Percentiles rank a stretch among this genome's conserved stretches.
phyloP scores from a whole-genome alignment of 2,113 vertebrate species.

The Camelus dromedarius region DNA sequence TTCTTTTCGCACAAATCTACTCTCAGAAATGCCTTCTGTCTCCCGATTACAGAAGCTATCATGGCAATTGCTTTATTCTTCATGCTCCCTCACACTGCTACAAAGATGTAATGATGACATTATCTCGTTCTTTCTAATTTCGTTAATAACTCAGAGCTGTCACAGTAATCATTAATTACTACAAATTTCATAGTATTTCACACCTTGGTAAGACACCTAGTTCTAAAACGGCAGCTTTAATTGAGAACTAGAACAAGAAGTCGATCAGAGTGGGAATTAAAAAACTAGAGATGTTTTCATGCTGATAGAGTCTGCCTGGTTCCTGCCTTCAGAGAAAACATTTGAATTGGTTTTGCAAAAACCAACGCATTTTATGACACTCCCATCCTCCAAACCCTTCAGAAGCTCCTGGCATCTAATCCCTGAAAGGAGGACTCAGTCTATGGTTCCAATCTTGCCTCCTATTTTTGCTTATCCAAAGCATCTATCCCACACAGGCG shows the following conservation, averaged over 20 bases:
- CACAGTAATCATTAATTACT: constrained; percentile 70
- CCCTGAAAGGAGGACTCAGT: background rate
- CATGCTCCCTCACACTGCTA: constrained; percentile 14
- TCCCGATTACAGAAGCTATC: constrained; percentile 32
- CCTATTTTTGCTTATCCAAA: background rate
- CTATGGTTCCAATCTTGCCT: background rate
- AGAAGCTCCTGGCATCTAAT: background rate
- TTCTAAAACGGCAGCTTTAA: constrained; percentile 38
- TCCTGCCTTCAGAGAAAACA: background rate
- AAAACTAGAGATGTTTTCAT: background rate
- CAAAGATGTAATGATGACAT: constrained; percentile 68
- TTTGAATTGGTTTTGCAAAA: background rate
- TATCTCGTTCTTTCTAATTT: constrained; percentile 56
- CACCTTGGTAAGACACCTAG: constrained; percentile 29
- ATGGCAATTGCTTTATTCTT: constrained; percentile 25
- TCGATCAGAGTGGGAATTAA: background rate
- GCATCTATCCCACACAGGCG: fast-evolving
- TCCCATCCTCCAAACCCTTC: background rate
- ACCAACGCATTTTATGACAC: background rate
- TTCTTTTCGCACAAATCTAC: constrained; percentile 11
- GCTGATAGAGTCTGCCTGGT: background rate
- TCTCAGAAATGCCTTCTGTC: constrained; percentile 56
- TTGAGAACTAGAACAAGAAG: background rate
- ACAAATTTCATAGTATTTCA: constrained; percentile 58
- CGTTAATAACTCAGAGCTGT: constrained; percentile 66